A percentile compares a stretch with the other conserved stretches of the same genome.
These are phyloP conservation scores for Megalopta genalis DNA, from an alignment of 1,140 invertebrate genomes.

Conservation along the genomic window DNA sequence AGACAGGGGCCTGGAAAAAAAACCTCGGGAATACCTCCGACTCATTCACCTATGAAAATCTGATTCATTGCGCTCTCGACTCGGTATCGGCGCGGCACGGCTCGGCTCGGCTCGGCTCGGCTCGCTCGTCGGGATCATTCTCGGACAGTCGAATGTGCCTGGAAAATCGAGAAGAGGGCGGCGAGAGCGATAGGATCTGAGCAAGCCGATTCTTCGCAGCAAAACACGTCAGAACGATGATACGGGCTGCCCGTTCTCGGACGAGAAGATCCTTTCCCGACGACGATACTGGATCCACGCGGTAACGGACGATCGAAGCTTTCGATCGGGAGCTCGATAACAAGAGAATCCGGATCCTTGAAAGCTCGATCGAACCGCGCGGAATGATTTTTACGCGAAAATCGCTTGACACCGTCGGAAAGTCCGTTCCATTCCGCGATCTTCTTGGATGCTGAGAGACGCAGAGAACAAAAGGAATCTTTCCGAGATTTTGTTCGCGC, in stretches of 20 bases:
- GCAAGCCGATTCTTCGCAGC: background rate
- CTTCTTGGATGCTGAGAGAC: too few species aligned
- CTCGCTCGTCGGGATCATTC: background rate
- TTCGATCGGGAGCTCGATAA: background rate
- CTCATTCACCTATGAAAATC: slow-evolving; percentile 22
- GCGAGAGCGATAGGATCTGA: background rate
- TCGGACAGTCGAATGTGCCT: background rate
- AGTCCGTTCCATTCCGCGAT: too few species aligned
- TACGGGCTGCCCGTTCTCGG: background rate
- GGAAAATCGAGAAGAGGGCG: background rate
- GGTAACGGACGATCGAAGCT: background rate
- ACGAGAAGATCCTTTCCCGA: background rate
- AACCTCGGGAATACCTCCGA: slow-evolving; percentile 19
- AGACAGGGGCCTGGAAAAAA: slow-evolving; percentile 1
- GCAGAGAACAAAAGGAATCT: too few species aligned
- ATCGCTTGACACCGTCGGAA: too few species aligned
- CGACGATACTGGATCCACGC: background rate
- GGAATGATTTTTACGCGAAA: too few species aligned
- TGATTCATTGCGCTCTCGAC: background rate
- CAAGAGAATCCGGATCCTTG: background rate
- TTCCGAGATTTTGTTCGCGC: too few species aligned
- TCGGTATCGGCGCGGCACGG: background rate
- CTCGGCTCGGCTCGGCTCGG: background rate
- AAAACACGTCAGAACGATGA: background rate
- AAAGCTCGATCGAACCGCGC: too few species aligned